Conservation (phyloP, 2,113 vertebrate genomes). For the Oncorhynchus tshawytscha region DNA sequence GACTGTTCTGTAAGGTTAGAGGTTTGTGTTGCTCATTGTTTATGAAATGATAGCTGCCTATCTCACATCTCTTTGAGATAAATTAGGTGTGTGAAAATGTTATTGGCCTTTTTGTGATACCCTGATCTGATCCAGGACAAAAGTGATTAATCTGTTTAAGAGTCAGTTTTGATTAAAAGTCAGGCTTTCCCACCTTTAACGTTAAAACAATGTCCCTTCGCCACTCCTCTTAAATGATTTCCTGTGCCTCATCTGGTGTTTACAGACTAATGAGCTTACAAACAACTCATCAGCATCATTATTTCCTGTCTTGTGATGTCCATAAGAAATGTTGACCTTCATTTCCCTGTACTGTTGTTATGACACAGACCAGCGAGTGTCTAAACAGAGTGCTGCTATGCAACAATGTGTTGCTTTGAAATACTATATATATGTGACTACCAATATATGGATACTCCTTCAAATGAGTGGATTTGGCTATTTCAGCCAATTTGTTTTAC, state of each 20-base stretch:
- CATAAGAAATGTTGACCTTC: not conserved
- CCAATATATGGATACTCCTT: too few relatives aligned
- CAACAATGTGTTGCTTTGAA: not conserved
- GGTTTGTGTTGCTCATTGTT: not conserved
- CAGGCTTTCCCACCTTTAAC: not conserved
- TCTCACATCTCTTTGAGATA: too few relatives aligned
- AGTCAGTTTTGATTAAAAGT: not conserved
- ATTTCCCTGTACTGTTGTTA: not conserved
- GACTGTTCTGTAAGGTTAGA: too few relatives aligned
- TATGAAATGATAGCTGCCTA: too few relatives aligned
- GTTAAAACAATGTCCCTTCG: not conserved
- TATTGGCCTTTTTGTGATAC: too few relatives aligned
- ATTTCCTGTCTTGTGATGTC: constrained; percentile 4
- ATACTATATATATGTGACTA: too few relatives aligned
- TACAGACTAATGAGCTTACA: not conserved
- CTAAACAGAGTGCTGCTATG: not conserved
- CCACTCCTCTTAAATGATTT: not conserved
- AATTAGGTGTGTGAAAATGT: too few relatives aligned
- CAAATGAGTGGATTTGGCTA: too few relatives aligned
- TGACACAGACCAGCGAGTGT: not conserved
- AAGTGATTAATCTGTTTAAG: not conserved
- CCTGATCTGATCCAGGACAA: too few relatives aligned
- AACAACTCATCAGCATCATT: not conserved
- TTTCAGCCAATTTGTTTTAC: too few relatives aligned
- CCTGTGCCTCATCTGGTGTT: not conserved